These are phyloP conservation scores for Trinectes maculatus DNA, from an alignment of 2,113 vertebrate species.

Conservation along the genomic window DNA sequence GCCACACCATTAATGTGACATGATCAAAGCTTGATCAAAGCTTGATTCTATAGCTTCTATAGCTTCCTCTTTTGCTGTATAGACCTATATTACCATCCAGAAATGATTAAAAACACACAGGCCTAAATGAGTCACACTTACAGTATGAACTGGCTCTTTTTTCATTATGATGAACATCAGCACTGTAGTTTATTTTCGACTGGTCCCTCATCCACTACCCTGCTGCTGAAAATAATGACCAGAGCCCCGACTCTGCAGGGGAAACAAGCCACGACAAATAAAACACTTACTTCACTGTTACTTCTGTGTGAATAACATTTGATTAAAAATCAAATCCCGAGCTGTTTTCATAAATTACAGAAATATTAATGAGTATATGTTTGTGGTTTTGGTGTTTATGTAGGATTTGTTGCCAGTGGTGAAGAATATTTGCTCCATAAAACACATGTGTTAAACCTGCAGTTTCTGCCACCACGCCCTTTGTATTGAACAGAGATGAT, in stretches of 20 bases:
- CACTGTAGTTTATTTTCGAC: background rate
- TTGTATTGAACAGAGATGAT: background rate
- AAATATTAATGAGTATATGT: background rate
- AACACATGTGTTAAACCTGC: background rate
- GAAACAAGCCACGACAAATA: background rate
- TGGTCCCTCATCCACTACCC: background rate
- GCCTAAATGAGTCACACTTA: too few species aligned
- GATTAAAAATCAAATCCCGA: background rate
- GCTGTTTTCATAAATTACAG: background rate
- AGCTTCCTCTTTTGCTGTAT: too few species aligned
- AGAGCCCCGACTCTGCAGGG: background rate
- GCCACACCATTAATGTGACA: too few species aligned
- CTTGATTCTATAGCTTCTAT: too few species aligned
- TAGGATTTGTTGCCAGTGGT: too few species aligned
- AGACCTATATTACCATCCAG: too few species aligned
- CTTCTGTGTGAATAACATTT: background rate
- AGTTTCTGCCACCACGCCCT: background rate
- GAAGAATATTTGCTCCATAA: too few species aligned
- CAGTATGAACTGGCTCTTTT: background rate
- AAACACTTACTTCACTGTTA: background rate
- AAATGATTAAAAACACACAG: too few species aligned
- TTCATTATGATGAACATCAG: background rate
- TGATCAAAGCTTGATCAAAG: too few species aligned
- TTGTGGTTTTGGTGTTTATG: constrained; percentile 3
- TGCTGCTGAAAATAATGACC: too few species aligned